These are phyloP conservation scores for Drosophila mayaguana DNA, from an alignment of 2,888 invertebrate genomes.

Conservation along the genomic window DNA sequence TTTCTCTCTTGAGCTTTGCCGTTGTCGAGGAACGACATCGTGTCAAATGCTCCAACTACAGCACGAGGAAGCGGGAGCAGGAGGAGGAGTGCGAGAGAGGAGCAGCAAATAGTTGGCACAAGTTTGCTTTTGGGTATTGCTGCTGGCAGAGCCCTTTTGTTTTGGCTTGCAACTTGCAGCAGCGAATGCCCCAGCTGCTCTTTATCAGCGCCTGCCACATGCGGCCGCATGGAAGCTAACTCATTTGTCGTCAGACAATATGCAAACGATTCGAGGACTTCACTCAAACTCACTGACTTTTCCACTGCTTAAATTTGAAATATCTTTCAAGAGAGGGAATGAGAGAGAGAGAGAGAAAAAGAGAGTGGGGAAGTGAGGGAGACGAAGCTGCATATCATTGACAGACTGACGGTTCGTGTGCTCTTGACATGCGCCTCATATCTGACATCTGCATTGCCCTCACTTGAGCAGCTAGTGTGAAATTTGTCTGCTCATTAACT, in stretches of 20 bases:
- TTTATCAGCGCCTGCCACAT: constrained; percentile 20
- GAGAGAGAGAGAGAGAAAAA: background rate
- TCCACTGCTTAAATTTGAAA: constrained; percentile 1
- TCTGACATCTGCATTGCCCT: background rate
- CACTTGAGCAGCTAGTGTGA: background rate
- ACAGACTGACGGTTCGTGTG: background rate
- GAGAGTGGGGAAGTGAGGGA: background rate
- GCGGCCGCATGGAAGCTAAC: background rate
- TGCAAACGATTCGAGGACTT: constrained; percentile 10
- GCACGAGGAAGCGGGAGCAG: background rate
- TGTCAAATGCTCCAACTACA: constrained; percentile 49
- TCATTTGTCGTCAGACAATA: constrained; percentile 13
- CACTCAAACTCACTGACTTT: constrained; percentile 4
- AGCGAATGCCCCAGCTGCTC: constrained; percentile 12
- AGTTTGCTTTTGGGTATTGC: constrained; percentile 21
- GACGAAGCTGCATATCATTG: background rate
- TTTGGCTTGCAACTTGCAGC: too few relatives aligned
- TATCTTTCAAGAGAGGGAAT: background rate
- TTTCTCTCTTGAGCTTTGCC: background rate
- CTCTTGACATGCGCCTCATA: background rate
- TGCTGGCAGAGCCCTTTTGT: constrained; percentile 9
- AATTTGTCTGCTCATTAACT: background rate
- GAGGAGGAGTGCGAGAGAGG: background rate
- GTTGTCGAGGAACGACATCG: constrained; percentile 47
- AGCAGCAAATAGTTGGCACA: constrained; percentile 2